Conservation (phyloP, 2,797 vertebrate species). For the Botia almorhae region DNA sequence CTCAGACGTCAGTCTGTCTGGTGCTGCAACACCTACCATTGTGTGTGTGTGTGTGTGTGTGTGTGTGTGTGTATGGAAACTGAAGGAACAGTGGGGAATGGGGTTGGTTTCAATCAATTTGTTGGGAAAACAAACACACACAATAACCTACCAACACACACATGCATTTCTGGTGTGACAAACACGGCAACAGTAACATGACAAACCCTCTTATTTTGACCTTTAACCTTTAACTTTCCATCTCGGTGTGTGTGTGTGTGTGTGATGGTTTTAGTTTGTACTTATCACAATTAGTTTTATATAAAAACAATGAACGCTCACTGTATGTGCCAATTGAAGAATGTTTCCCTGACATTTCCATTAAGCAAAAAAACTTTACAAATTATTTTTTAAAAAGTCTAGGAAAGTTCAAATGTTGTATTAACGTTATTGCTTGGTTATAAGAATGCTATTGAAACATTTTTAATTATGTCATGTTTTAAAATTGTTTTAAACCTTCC, state of each 20-base stretch:
- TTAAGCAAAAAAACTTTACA: too few species aligned
- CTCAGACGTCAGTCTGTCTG: constrained; percentile 77
- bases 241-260: too few species aligned
- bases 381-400: too few species aligned
- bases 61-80: constrained; percentile 46
- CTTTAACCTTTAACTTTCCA: constrained; percentile 1
- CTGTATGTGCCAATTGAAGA: too few species aligned
- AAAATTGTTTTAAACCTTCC: too few species aligned
- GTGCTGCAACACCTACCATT: constrained; percentile 76
- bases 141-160: constrained; percentile 9
- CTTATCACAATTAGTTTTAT: too few species aligned
- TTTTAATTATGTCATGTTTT: too few species aligned
- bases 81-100: not conserved
- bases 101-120: constrained; percentile 3
- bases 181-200: not conserved
- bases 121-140: constrained; percentile 31
- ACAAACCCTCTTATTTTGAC: constrained; percentile 22
- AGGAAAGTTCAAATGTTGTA: too few species aligned
- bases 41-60: constrained; percentile 63
- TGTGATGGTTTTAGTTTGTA: not conserved
- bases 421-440: too few species aligned
- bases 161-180: not conserved
- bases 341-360: too few species aligned
- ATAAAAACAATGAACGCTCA: too few species aligned
- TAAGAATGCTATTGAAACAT: too few species aligned